These are phyloP conservation scores for Bhutanitis thaidina DNA, from an alignment of 2,888 invertebrate species.

Conservation along the genomic window DNA sequence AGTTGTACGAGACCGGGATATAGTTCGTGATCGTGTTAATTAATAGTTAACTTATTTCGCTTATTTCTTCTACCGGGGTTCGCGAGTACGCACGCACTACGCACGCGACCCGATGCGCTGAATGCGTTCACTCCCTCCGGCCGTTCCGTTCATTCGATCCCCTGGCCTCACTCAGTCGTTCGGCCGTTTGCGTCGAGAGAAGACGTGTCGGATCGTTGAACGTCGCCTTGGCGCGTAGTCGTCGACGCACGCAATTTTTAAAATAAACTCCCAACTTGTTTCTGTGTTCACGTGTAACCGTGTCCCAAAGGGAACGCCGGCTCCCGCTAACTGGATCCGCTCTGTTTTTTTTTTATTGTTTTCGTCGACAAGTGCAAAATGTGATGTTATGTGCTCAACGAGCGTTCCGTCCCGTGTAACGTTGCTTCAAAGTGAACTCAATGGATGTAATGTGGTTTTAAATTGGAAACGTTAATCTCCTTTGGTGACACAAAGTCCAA, in stretches of 20 bases:
- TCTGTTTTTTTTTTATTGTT: conserved; percentile 54
- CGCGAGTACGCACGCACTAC: conserved; percentile 29
- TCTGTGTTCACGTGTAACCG: conserved; percentile 44
- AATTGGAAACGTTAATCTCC: conserved; percentile 58
- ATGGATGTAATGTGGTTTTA: conserved; percentile 67
- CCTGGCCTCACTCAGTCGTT: conserved; percentile 60
- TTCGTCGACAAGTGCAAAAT: conserved; percentile 69
- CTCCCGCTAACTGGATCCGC: conserved; percentile 49
- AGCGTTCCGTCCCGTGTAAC: conserved; percentile 69
- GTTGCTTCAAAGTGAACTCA: conserved; percentile 66
- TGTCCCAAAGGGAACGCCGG: conserved; percentile 38
- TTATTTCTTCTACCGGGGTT: conserved; percentile 18
- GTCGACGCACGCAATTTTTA: conserved; percentile 53
- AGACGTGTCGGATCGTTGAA: conserved; percentile 22
- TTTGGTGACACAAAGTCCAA: conserved; percentile 34
- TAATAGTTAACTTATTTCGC: conserved; percentile 1
- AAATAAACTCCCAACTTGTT: conserved; percentile 52
- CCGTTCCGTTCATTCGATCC: conserved; percentile 44
- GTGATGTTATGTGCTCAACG: conserved; percentile 72
- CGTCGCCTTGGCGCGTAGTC: conserved; percentile 48
- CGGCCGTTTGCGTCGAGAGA: conserved; percentile 39
- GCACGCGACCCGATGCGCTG: conserved; percentile 47
- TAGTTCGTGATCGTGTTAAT: conserved; percentile 7
- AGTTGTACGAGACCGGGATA: conserved; percentile 1
- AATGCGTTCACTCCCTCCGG: conserved; percentile 57